These are phyloP conservation scores for Diplodus puntazzo DNA, from an alignment of 2,797 vertebrate species.

Conservation along the genomic window DNA sequence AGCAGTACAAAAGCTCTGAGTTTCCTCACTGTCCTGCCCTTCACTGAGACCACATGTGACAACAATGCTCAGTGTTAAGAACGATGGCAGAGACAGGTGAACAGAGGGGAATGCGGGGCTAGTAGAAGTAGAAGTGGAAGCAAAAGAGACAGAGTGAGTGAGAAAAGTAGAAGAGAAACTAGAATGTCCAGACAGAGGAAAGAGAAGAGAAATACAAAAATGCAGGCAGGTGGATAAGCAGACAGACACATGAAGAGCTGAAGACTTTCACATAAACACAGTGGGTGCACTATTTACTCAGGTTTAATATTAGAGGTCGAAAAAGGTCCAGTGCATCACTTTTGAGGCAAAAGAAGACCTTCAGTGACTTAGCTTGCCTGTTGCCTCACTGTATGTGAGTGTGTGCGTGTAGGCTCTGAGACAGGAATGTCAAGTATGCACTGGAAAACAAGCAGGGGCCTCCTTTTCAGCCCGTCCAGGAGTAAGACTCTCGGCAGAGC, in stretches of 20 bases:
- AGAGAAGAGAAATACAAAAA: conserved; percentile 30
- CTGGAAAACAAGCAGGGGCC: conserved; percentile 81
- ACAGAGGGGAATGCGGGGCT: not conserved
- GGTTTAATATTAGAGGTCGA: conserved; percentile 73
- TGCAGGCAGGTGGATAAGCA: conserved; percentile 1
- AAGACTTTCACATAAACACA: conserved; percentile 45
- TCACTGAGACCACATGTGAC: conserved; percentile 43
- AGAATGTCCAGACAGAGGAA: conserved; percentile 40
- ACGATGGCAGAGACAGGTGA: conserved; percentile 31
- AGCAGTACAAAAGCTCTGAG: not conserved
- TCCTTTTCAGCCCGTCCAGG: conserved; percentile 69
- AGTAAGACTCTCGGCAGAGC: conserved; percentile 57
- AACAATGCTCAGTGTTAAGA: conserved; percentile 1
- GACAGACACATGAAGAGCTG: conserved; percentile 8
- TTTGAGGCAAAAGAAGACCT: conserved; percentile 48
- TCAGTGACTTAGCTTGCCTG: conserved; percentile 59
- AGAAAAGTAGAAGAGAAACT: conserved; percentile 53
- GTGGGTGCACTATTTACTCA: conserved; percentile 43
- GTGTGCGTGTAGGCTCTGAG: conserved; percentile 54
- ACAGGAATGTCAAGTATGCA: conserved; percentile 84
- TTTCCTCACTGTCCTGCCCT: conserved; percentile 4
- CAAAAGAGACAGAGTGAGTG: conserved; percentile 15
- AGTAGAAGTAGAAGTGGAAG: conserved; percentile 26
- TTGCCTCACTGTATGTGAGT: conserved; percentile 42
- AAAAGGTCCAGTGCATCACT: conserved; percentile 34